A percentile compares a stretch with the other conserved stretches of the same genome.
phyloP scores from a whole-genome alignment of 2,888 invertebrate species.

The Crocallis elinguaria region DNA sequence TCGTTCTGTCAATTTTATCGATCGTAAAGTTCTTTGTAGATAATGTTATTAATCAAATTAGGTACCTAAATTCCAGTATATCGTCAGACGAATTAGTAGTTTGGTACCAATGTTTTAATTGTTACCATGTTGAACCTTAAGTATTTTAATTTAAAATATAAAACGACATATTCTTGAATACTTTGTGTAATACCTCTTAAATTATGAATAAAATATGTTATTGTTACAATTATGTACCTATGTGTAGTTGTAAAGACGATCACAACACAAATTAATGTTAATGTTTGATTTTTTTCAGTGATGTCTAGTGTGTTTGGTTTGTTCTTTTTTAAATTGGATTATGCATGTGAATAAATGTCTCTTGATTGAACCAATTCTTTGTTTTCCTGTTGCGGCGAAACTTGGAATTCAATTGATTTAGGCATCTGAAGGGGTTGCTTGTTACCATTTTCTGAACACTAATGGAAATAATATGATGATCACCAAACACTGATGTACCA shows the following conservation, averaged over 20 bases:
- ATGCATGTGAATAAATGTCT: slow-evolving; percentile 83
- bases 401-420: background rate
- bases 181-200: background rate
- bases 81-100: slow-evolving; percentile 10
- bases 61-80: background rate
- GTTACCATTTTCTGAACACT: too few relatives aligned
- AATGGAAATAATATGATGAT: too few relatives aligned
- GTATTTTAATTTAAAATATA: slow-evolving; percentile 2
- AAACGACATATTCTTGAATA: slow-evolving; percentile 1
- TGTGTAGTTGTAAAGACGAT: background rate
- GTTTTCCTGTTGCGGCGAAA: slow-evolving; percentile 21
- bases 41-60: background rate
- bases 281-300: slow-evolving; percentile 69
- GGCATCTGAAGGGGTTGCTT: too few relatives aligned
- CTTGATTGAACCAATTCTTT: slow-evolving; percentile 55
- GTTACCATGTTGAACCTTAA: slow-evolving; percentile 17
- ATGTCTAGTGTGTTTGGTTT: slow-evolving; percentile 80
- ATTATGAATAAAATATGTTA: background rate
- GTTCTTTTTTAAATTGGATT: slow-evolving; percentile 72
- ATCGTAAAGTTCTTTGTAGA: background rate
- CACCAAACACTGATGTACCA: too few relatives aligned
- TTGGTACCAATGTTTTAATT: background rate
- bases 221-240: background rate
- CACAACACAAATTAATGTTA: slow-evolving; percentile 56
- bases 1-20: too few relatives aligned